Percentiles rank a stretch among this genome's conserved stretches.
Evolutionary conservation across 2,797 vertebrate genomes (phyloP).

Genomic region (Anabacerthia variegaticeps): DNA sequence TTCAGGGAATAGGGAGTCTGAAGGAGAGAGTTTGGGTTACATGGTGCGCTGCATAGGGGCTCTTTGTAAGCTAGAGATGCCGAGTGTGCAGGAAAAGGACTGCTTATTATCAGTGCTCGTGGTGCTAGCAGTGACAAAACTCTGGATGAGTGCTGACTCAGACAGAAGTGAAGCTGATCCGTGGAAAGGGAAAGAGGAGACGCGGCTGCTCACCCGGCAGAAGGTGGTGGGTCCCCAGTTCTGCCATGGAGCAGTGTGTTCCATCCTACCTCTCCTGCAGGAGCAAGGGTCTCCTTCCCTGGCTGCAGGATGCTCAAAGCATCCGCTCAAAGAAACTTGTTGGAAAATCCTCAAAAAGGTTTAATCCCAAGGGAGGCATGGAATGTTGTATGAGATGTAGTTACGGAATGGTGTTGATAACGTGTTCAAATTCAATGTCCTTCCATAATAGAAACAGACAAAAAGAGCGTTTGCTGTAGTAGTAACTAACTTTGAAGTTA

Average conservation of each 20-base stretch:
- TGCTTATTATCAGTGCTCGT: neutral
- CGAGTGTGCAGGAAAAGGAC: neutral
- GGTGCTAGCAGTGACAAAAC: neutral
- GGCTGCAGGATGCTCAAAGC: neutral
- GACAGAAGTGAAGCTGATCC: neutral
- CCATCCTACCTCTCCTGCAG: fast-evolving
- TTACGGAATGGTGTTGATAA: neutral
- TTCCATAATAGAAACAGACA: neutral
- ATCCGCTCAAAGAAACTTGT: neutral
- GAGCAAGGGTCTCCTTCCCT: neutral
- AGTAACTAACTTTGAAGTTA: neutral
- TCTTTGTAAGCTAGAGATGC: neutral
- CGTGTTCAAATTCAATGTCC: neutral
- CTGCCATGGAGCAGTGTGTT: fast-evolving
- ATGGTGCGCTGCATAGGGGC: neutral
- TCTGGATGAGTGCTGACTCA: neutral
- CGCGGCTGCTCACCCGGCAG: neutral
- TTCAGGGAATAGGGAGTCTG: neutral
- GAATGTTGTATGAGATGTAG: neutral
- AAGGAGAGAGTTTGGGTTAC: neutral
- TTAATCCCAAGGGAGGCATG: neutral
- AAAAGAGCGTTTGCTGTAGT: neutral
- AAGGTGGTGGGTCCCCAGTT: neutral
- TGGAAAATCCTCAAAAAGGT: neutral
- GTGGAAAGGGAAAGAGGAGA: neutral